A percentile compares a stretch with the other conserved stretches of the same genome.
Evolutionary conservation across 2,797 vertebrate species (phyloP).

Genomic region (Remorina albescens): DNA sequence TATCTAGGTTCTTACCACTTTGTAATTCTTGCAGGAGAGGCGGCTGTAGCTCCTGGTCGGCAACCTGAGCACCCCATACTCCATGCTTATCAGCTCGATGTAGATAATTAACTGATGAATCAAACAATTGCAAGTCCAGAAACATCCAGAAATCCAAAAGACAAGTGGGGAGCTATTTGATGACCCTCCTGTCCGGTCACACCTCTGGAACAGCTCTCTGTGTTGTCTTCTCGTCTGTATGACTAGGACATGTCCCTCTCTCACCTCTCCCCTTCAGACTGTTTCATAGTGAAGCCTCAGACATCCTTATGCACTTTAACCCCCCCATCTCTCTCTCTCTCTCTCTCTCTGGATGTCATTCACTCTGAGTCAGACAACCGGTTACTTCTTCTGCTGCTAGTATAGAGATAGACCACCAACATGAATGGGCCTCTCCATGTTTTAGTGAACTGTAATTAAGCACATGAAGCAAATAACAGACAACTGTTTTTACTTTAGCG

Average conservation of each 20-base stretch:
- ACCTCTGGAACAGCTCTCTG: conserved; percentile 22
- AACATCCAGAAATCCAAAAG: conserved; percentile 25
- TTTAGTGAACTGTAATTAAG: not conserved
- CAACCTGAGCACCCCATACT: conserved; percentile 78
- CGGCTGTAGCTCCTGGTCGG: conserved; percentile 87
- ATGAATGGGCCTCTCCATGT: not conserved
- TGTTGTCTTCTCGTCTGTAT: conserved; percentile 12
- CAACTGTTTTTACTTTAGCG: not conserved
- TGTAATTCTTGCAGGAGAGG: conserved; percentile 89
- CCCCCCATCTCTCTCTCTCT: conserved; percentile 7
- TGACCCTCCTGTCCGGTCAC: conserved; percentile 35
- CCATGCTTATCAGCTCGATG: conserved; percentile 72
- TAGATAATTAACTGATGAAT: not conserved
- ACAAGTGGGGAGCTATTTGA: conserved; percentile 32
- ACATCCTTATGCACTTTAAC: conserved; percentile 50
- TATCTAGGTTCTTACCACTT: conserved; percentile 86
- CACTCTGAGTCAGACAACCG: conserved; percentile 57
- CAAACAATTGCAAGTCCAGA: conserved; percentile 23
- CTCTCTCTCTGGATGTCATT: conserved; percentile 50
- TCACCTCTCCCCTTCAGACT: conserved; percentile 25
- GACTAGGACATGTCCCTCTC: conserved; percentile 36
- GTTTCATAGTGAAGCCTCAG: conserved; percentile 44
- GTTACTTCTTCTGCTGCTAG: conserved; percentile 46
- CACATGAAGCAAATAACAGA: not conserved
- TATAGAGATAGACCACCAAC: conserved; percentile 3